Percentiles rank a stretch among this genome's conserved stretches.
Conservation (phyloP, 1,140 invertebrate species). For the Bombus consobrinus region DNA sequence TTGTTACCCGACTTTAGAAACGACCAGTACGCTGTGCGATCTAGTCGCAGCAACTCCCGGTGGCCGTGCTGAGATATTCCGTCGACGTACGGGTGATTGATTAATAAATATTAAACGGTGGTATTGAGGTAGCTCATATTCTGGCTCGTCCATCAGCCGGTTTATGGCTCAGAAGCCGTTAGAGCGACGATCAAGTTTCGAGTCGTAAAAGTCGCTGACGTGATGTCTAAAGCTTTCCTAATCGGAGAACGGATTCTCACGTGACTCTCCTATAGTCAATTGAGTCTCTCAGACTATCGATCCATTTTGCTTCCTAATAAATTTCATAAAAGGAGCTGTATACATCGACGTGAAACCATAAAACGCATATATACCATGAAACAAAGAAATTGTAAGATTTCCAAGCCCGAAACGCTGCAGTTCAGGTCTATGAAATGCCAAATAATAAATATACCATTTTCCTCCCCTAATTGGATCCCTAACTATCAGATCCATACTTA, state of each 20-base stretch:
- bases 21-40: neutral
- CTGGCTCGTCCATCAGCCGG: conserved; percentile 31
- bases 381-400: neutral
- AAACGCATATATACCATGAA: neutral
- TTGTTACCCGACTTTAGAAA: neutral
- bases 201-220: conserved; percentile 37
- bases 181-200: conserved; percentile 39
- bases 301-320: neutral
- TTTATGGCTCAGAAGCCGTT: conserved; percentile 43
- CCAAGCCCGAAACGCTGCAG: neutral
- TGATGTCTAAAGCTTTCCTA: conserved; percentile 21
- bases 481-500: no score
- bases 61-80: neutral
- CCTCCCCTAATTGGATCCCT: no score
- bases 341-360: no score
- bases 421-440: neutral
- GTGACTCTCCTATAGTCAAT: neutral
- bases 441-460: no score
- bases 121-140: conserved; percentile 14
- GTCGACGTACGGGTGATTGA: conserved; percentile 4
- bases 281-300: neutral
- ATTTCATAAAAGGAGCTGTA: neutral
- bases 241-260: conserved; percentile 29
- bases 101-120: conserved; percentile 47
- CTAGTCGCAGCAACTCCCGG: no score